Base-by-base conservation (phyloP, 2,888 invertebrate species). In the Thereva nobilitata region DNA sequence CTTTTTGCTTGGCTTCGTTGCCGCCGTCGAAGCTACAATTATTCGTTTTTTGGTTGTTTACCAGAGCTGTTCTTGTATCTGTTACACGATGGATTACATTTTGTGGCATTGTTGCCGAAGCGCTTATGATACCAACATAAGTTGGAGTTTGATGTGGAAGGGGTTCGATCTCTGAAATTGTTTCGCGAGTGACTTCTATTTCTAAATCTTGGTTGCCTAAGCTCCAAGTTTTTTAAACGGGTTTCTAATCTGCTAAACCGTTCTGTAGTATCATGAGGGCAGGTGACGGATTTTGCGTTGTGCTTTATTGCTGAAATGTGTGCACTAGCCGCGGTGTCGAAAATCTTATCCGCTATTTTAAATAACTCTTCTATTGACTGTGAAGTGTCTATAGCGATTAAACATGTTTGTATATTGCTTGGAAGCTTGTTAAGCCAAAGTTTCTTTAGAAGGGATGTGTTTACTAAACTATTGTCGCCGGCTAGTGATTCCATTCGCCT, bases 271-370 rank as follows among this genome's bases (percentile, higher is more conserved):
- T 12, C 52, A 5, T 52, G 12, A 10, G 52, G 34, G 12, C 23
- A 23, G 4, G 4, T 4, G 4, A 35, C 4, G 3, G 3, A 3
- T 5, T 8, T 37, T 5, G 52, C 5, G 5, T 52, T 4, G 5
- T 52, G 5, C 4, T 5, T 23, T 5, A 55, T 23, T 37, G 41
- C 41, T 5, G 55, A 40, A 41, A 55, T 10, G n/a, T 55, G 37
- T 8, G 49, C 3, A 34, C 49, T 47, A 2, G 37, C 6, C 9
- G 35, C 35, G 5, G 64, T 45, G 10, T 65, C 55, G 38, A 47
- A 12, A 23, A 65, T 65, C 47, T 47, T 55, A 49, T 65, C 65
- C 3, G 55, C 65, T 10, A 65, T 65, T 4, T n/a, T 3, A 2
- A 65, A 47, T 6, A 65, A 8, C 49, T 65, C 52, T 5, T 52